Base-by-base conservation (phyloP, 1,140 invertebrate species). In the Triops cancriformis region DNA sequence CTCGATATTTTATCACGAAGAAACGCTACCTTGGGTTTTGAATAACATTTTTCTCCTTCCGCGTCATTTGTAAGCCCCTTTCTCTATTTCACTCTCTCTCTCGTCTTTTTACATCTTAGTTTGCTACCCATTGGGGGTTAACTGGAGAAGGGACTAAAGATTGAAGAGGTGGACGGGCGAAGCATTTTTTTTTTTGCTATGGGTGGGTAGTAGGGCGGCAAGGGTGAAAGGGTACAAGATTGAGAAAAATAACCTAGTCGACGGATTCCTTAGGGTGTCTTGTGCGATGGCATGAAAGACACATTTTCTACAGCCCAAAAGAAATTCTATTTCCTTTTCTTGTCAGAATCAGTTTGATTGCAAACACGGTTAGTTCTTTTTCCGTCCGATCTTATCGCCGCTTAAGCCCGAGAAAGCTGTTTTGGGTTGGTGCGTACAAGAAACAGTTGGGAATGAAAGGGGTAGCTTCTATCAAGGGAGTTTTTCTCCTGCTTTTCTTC, bases 291-390 rank as follows among this genome's bases (percentile, higher is more conserved):
- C 14, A 64, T 64, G 51, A 64, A 64, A 23, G 51, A 64, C 51
- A 64, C 51, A 64, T 64, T 64, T 64, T 64, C 51, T 64, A 64
- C 18, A 64, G 51, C 51, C 51, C 10, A 64, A 18, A 64, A 23
- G 14, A 64, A 64, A 64, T 64, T 64, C 51, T 64, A 64, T 64
- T 64, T 64, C 51, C 51, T 64, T 18, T 23, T 64, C 51, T 64
- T 64, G 51, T 64, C 51, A 64, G 51, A 64, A n/a, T 64, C 51
- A 64, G 51, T 64, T 64, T 64, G 51, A 64, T 64, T 64, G 51
- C 51, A 64, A 64, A 64, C 23, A 64, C 51, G 14, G 51, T 64
- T 64, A 64, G 51, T 64, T 64, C 23, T 64, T 64, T 64, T 64
- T 51, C 4, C 31, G 31, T 64, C 23, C 45, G 10, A 64, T 64